Base-by-base conservation (phyloP, 1,140 invertebrate species). In the Saccostrea glomerata region DNA sequence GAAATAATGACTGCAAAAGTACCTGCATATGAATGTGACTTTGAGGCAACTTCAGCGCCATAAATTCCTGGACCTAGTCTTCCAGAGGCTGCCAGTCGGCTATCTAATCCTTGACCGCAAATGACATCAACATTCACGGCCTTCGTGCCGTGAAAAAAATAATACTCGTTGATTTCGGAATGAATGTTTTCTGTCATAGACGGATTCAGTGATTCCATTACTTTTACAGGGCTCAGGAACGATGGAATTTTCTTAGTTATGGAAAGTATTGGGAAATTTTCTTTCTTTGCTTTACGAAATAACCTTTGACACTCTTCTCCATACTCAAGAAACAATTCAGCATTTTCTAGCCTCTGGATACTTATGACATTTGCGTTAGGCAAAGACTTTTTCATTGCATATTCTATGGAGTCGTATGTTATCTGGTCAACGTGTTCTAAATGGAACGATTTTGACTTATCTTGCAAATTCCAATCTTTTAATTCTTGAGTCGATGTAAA, bases 21-120 rank as follows among this genome's bases (percentile, higher is more conserved):
- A 92, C 92, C 90, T 88, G 90, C 87, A 82, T 92, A 92, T 60
- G 89, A 88, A 82, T 90, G 91, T 58, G 92, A 90, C 63, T 92
- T 92, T 0, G 86, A 89, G 5, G 92, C 90, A 36, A 87, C 91
- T 56, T 92, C 92, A 56, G 92, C 90, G 15, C 89, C 73, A 66
- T 92, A 92, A 6, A 92, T 84, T 25, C 91, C 92, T 20, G 40
- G 12, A 25, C 92, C 92, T 30, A 92, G 60, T n/a, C 87, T 87
- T 12, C 84, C 77, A 36, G 54, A 70, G 0, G 90, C 88, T 85
- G 47, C 47, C 5, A 92, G 63, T 86, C 90, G 82, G 20, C 63
- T 25, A 63, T 92, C 91, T 17, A 92, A 83, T 47, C 92, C 92
- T 70, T 90, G 87, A 17, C 66, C 85, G 36, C 88, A 23, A 7